A percentile compares a stretch with the other conserved stretches of the same genome.
These are phyloP conservation scores for Aradus depressus DNA, from an alignment of 2,888 invertebrate genomes.

Conservation along the genomic window DNA sequence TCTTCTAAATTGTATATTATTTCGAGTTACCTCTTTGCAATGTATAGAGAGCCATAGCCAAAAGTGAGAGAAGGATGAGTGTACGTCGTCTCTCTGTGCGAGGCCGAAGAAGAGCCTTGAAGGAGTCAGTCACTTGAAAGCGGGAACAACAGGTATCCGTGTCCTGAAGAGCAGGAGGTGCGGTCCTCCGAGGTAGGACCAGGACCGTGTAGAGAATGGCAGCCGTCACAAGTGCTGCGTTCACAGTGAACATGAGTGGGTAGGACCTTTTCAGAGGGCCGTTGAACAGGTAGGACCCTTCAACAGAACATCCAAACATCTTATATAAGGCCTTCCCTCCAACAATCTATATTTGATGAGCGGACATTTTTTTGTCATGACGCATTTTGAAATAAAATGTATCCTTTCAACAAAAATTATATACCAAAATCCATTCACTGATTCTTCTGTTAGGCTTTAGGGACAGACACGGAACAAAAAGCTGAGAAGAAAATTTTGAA, in stretches of 20 bases:
- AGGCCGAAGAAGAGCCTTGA: conserved; percentile 48
- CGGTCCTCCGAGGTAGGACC: conserved; percentile 59
- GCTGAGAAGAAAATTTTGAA: no score
- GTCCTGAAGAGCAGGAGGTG: conserved; percentile 46
- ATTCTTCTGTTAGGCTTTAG: no score
- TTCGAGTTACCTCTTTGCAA: conserved; percentile 59
- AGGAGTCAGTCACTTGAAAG: conserved; percentile 45
- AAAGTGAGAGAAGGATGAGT: conserved; percentile 55
- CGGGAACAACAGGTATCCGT: not conserved
- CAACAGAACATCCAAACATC: not conserved
- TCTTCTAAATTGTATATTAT: no score
- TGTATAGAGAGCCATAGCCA: conserved; percentile 66
- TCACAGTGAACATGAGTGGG: conserved; percentile 61
- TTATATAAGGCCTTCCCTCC: no score
- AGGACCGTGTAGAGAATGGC: conserved; percentile 55
- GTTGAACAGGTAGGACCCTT: conserved; percentile 54
- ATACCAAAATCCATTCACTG: no score
- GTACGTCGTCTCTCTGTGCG: conserved; percentile 47
- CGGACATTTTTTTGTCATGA: no score
- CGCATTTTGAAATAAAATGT: no score
- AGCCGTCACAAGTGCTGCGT: conserved; percentile 48
- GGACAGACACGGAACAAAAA: no score
- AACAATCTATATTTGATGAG: no score
- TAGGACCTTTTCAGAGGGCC: conserved; percentile 52
- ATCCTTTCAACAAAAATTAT: no score